Percentiles rank a stretch among this genome's conserved stretches.
Evolutionary conservation across 1,140 invertebrate genomes (phyloP).

Genomic region (Drosophila ohnishii): DNA sequence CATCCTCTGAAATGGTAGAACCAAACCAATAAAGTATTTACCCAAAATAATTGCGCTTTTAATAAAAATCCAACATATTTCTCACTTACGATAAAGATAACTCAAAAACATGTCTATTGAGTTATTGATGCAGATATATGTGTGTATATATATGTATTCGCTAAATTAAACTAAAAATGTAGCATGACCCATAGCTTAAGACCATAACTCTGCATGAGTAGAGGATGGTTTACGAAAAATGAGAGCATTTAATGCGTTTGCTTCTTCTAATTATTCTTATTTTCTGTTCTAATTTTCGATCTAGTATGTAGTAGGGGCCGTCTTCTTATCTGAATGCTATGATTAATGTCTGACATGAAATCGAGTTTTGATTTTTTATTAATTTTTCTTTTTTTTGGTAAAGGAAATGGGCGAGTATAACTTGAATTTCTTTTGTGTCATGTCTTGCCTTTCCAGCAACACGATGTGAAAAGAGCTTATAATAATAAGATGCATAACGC

Average conservation of each 20-base stretch:
- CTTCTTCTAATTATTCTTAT: not conserved
- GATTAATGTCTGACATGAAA: not conserved
- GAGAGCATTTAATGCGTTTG: conserved; percentile 6
- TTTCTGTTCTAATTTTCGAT: not conserved
- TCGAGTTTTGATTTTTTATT: not conserved
- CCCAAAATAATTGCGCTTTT: conserved; percentile 23
- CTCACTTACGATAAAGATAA: conserved; percentile 17
- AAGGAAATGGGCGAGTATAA: not conserved
- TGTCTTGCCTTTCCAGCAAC: not conserved
- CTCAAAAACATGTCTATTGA: conserved; percentile 19
- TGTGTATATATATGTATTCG: conserved; percentile 1
- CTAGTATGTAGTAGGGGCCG: conserved; percentile 1
- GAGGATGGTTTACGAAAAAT: conserved; percentile 7
- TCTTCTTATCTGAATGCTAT: not conserved
- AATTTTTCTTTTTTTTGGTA: not conserved
- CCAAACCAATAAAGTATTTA: conserved; percentile 6
- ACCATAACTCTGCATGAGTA: conserved; percentile 11
- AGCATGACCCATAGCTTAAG: conserved; percentile 5
- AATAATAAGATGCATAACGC: not conserved
- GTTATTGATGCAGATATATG: conserved; percentile 13
- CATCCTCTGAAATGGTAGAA: not conserved
- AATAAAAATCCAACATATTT: conserved; percentile 22
- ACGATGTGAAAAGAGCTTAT: not conserved
- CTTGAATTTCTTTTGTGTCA: not conserved
- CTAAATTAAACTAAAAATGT: conserved; percentile 10